These are phyloP conservation scores for Myocastor coypus DNA, from an alignment of 2,113 vertebrate genomes.

Conservation along the genomic window DNA sequence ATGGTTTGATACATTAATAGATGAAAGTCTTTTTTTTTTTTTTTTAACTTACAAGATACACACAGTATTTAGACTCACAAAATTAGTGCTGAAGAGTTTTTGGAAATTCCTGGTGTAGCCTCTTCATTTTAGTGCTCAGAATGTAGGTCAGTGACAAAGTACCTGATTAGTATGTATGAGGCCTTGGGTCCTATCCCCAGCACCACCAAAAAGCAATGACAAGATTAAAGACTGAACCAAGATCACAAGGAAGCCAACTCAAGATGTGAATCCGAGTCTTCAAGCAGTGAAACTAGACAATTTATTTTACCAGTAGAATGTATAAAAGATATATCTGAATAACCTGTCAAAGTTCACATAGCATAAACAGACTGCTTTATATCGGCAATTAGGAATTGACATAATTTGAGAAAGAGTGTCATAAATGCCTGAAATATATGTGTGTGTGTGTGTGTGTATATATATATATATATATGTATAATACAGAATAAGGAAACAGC, in stretches of 20 bases:
- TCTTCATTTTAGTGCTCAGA: background rate
- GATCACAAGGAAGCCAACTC: background rate
- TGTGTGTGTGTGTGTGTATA: too few species aligned
- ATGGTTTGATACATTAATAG: background rate
- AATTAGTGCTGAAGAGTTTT: background rate
- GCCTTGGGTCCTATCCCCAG: background rate
- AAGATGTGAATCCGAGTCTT: background rate
- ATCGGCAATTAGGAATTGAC: background rate
- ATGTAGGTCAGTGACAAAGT: background rate
- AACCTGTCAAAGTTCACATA: background rate
- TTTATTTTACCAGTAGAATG: conserved; percentile 23
- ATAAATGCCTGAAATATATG: background rate
- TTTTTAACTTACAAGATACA: conserved; percentile 34
- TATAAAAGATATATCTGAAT: conserved; percentile 16
- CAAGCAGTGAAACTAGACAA: background rate
- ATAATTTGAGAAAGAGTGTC: background rate
- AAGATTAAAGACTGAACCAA: background rate
- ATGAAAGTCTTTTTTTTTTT: conserved; percentile 56
- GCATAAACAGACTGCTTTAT: background rate
- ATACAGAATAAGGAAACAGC: background rate
- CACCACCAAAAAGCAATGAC: background rate
- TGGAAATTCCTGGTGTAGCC: background rate
- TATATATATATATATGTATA: too few species aligned
- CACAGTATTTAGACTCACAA: conserved; percentile 26
- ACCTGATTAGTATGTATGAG: background rate